Conservation (phyloP, 2,797 vertebrate species). For the Melanotaenia boesemani region DNA sequence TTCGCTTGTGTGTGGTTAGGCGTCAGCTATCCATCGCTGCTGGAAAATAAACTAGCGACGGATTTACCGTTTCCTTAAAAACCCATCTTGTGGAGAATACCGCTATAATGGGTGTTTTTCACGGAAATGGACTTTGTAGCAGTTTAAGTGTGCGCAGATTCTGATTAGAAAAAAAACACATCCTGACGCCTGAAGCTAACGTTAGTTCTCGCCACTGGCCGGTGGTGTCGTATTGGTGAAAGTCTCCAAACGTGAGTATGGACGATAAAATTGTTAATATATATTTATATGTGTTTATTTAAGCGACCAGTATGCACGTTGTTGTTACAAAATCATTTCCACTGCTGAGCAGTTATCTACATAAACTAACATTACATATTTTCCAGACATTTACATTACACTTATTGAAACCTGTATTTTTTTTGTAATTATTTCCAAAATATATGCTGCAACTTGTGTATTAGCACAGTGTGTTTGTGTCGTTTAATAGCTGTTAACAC, state of each 20-base stretch:
- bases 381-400: background rate
- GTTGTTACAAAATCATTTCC: conserved; percentile 12
- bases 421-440: background rate
- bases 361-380: conserved; percentile 17
- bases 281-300: background rate
- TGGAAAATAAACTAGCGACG: conserved; percentile 45
- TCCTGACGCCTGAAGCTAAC: conserved; percentile 70
- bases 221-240: conserved; percentile 58
- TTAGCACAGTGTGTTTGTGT: background rate
- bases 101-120: conserved; percentile 82
- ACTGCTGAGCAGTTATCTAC: conserved; percentile 7
- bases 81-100: conserved; percentile 59
- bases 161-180: conserved; percentile 66
- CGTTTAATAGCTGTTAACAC: background rate
- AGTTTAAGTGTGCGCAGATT: conserved; percentile 69
- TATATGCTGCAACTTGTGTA: background rate
- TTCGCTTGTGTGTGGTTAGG: conserved; percentile 62
- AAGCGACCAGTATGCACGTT: background rate
- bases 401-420: background rate
- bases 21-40: conserved; percentile 48
- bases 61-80: conserved; percentile 31
- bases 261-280: background rate
- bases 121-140: conserved; percentile 68
- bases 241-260: conserved; percentile 77
- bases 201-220: conserved; percentile 58